phyloP scores from a whole-genome alignment of 2,797 vertebrate genomes.

The Pantherophis alleghaniensis region DNA sequence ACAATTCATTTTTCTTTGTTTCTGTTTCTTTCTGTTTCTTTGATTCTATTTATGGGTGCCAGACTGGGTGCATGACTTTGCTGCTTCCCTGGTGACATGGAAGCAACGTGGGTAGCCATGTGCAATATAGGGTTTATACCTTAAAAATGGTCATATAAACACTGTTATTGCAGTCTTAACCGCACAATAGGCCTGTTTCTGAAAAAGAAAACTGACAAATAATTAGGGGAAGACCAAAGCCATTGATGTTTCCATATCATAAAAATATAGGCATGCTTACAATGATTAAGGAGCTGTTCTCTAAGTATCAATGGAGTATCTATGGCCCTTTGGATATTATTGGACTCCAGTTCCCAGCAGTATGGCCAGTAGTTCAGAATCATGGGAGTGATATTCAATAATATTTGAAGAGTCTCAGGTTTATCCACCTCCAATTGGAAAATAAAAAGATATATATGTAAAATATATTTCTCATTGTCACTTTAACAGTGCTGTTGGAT shows the following conservation, averaged over 20 bases:
- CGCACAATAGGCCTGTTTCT: not conserved
- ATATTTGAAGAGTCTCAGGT: not conserved
- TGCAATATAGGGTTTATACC: not conserved
- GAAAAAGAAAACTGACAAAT: not conserved
- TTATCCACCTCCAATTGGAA: not conserved
- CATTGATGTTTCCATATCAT: not conserved
- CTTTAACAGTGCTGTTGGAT: not conserved
- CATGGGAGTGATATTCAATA: not conserved
- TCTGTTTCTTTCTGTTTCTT: too few relatives aligned
- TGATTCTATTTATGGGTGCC: not conserved
- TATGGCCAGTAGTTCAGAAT: not conserved
- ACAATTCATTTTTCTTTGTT: not conserved
- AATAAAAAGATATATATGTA: not conserved
- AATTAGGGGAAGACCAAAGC: not conserved
- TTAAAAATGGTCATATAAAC: not conserved
- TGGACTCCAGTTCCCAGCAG: not conserved
- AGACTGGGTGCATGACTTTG: not conserved
- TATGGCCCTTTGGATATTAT: not conserved
- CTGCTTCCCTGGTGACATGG: not conserved
- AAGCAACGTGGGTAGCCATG: not conserved
- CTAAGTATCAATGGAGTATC: not conserved
- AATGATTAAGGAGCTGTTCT: not conserved
- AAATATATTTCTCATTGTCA: not conserved
- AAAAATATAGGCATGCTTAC: not conserved
- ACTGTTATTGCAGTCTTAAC: not conserved